phyloP scores from a whole-genome alignment of 2,797 vertebrate genomes.

The Erethizon dorsatum region DNA sequence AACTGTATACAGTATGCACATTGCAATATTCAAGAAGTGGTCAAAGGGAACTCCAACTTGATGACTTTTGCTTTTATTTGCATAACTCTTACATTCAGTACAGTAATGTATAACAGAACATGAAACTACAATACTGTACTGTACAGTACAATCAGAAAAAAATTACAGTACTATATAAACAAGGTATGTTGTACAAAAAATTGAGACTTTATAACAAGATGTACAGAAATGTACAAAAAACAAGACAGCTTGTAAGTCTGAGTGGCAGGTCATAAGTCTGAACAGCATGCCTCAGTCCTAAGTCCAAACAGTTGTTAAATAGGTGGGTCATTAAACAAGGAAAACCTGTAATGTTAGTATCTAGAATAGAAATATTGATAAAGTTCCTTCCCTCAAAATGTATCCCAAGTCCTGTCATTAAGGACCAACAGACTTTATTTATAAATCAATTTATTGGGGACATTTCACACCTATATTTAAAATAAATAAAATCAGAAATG shows the following conservation, averaged over 20 bases:
- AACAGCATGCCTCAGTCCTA: background rate
- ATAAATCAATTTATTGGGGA: slow-evolving; percentile 20
- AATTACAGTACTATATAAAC: background rate
- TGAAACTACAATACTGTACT: background rate
- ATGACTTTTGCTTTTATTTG: background rate
- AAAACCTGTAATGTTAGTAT: background rate
- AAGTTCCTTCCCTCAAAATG: background rate
- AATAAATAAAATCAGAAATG: slow-evolving; percentile 7
- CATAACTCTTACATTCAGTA: background rate
- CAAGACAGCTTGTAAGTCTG: background rate
- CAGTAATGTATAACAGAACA: background rate
- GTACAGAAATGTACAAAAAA: background rate
- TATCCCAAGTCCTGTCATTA: background rate
- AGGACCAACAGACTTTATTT: background rate
- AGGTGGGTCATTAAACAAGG: background rate
- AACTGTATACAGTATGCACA: background rate
- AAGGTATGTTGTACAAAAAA: background rate
- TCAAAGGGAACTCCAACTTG: background rate
- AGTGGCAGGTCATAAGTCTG: background rate
- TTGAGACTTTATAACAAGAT: background rate
- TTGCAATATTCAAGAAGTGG: background rate
- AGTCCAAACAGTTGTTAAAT: background rate
- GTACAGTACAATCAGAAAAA: background rate
- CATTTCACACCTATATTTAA: slow-evolving; percentile 57
- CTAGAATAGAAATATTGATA: slow-evolving; percentile 4